Evolutionary conservation across 2,797 vertebrate genomes (phyloP), one percentile per base, ranked within the genome.

Genomic region (Sebastes nivosus): DNA sequence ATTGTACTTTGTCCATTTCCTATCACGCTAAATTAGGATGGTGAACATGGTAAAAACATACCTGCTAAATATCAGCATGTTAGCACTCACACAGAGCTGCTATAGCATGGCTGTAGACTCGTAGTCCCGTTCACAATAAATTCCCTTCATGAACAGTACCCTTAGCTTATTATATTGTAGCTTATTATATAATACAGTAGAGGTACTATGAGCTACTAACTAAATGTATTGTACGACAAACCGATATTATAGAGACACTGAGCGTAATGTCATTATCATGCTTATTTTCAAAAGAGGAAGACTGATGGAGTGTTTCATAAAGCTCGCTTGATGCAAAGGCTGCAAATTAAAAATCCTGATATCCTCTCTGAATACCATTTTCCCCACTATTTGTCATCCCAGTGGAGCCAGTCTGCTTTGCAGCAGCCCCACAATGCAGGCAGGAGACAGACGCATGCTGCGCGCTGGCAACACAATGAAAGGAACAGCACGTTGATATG

Each of bases 391-490:
- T 58, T 67, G 30, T 77, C 67, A 55, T 79, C 55, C 65, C 50
- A 36, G 71, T 50, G 75, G 58, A 75, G 63, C 22, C 68, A 14
- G 60, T 80, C 75, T 71, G 79, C 54, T 80, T 34, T 66, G 69
- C 67, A 64, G 78, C 79, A 81, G 84, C 60, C 63, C 46, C 3
- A 29, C 60, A 18, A 64, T 18, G 32, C 34, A 38, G 72, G 29
- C 29, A 32, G 24, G 66, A 88, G 74, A 38, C 54, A 58, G 67
- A 74, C 18, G 60, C 72, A 20, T 0, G 82, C 82, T 80, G 84
- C 5, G 83, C 5, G 63, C 77, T 78, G 69, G 77, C 70, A 74
- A 25, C 72, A 59, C 29, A 68, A 67, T 58, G 29, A 89, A 87
- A 77, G 76, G 24, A 83, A 22, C 77, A 27, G 71, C 70, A 58